Conservation (phyloP, 1,140 invertebrate genomes). For the Matsumurasca onukii region DNA sequence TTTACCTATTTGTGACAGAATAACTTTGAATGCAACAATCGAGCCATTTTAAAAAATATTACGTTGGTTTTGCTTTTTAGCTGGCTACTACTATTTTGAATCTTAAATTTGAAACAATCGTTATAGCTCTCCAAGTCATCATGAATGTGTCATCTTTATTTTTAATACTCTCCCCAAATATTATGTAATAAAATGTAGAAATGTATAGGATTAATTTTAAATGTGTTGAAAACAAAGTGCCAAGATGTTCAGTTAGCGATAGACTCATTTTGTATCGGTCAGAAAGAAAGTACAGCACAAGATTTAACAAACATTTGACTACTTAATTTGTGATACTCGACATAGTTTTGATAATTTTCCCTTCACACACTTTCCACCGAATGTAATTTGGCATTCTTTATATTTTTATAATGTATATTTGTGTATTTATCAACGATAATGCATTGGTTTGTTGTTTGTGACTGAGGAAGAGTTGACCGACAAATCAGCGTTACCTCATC, state of each 20-base stretch:
- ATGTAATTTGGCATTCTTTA: slow-evolving; percentile 25
- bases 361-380: slow-evolving; percentile 19
- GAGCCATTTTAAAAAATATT: no score
- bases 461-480: not conserved
- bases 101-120: no score
- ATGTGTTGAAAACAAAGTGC: slow-evolving; percentile 29
- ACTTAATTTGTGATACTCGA: slow-evolving; percentile 30
- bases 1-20: no score
- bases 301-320: slow-evolving; percentile 9
- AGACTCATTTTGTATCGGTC: slow-evolving; percentile 21
- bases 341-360: slow-evolving; percentile 8
- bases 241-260: slow-evolving; percentile 28
- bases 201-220: slow-evolving; percentile 30
- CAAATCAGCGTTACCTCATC: not conserved
- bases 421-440: slow-evolving; percentile 26
- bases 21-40: no score
- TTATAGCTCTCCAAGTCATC: slow-evolving; percentile 3
- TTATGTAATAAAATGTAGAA: slow-evolving; percentile 29
- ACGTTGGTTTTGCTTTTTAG: no score
- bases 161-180: slow-evolving; percentile 24
- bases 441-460: slow-evolving; percentile 28
- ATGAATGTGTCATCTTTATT: slow-evolving; percentile 21
- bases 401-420: slow-evolving; percentile 32
- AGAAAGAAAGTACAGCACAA: slow-evolving; percentile 17
- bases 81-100: no score